Conservation (phyloP, 2,888 invertebrate species). For the Marronus borbonicus region DNA sequence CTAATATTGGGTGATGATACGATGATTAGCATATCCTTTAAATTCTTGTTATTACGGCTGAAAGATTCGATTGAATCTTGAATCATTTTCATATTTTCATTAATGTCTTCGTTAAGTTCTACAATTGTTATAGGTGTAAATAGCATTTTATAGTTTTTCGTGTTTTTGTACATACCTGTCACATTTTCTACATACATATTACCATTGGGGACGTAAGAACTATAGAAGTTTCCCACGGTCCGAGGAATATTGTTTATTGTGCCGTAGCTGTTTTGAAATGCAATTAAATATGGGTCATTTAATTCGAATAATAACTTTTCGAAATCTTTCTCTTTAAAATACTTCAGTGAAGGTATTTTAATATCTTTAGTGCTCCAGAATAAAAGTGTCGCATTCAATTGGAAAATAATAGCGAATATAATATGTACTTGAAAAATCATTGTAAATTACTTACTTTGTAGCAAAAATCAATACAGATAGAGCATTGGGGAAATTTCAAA, state of each 20-base stretch:
- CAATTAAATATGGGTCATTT: slow-evolving; percentile 62
- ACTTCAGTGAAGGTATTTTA: slow-evolving; percentile 64
- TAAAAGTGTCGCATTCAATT: slow-evolving; percentile 28
- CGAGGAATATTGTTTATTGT: slow-evolving; percentile 60
- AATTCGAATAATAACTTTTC: slow-evolving; percentile 59
- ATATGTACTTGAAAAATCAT: slow-evolving; percentile 14
- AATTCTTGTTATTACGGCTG: background rate
- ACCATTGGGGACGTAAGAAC: slow-evolving; percentile 65
- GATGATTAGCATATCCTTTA: slow-evolving; percentile 18
- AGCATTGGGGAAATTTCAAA: background rate
- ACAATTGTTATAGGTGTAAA: background rate
- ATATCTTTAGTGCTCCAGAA: slow-evolving; percentile 59
- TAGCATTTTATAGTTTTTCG: background rate
- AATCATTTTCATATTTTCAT: slow-evolving; percentile 29
- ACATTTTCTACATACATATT: slow-evolving; percentile 62
- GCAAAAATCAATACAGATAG: slow-evolving; percentile 24
- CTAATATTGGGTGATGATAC: slow-evolving; percentile 42
- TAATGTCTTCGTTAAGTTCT: slow-evolving; percentile 29
- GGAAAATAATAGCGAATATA: slow-evolving; percentile 20
- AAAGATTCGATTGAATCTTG: slow-evolving; percentile 2
- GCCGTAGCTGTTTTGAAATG: slow-evolving; percentile 62
- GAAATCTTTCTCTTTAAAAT: slow-evolving; percentile 64
- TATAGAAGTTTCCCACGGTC: slow-evolving; percentile 60
- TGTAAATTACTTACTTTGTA: background rate
- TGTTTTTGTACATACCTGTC: slow-evolving; percentile 10